phyloP scores from a whole-genome alignment of 2,888 invertebrate species.

The Hirudinaria manillensis region DNA sequence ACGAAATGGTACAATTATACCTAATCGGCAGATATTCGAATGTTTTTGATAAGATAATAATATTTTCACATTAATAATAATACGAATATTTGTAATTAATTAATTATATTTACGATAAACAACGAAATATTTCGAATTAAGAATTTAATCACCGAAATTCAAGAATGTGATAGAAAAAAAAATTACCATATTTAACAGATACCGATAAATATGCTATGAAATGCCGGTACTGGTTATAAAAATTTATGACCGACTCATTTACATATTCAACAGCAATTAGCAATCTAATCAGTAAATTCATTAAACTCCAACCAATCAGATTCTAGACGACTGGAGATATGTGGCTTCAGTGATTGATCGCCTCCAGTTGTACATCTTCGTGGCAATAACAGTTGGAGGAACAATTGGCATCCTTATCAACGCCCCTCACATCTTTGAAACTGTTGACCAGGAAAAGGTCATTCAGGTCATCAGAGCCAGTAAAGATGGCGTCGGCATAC shows the following conservation, averaged over 20 bases:
- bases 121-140: no score
- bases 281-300: no score
- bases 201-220: no score
- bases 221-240: neutral
- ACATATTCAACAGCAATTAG: neutral
- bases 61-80: no score
- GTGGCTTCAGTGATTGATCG: slow-evolving; percentile 97
- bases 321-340: slow-evolving; percentile 96
- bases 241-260: neutral
- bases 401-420: slow-evolving; percentile 93
- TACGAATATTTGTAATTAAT: no score
- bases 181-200: no score
- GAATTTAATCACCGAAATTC: no score
- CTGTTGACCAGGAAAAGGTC: slow-evolving; percentile 70
- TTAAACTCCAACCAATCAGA: slow-evolving; percentile 65
- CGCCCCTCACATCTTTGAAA: slow-evolving; percentile 93
- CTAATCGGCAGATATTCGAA: no score
- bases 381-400: slow-evolving; percentile 87
- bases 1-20: no score
- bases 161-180: no score
- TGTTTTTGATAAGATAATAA: no score
- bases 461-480: slow-evolving; percentile 35
- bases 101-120: no score
- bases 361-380: slow-evolving; percentile 88
- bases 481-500: slow-evolving; percentile 25